These are phyloP conservation scores for Zaprionus tsacasi DNA, from an alignment of 1,140 invertebrate species.

Conservation along the genomic window DNA sequence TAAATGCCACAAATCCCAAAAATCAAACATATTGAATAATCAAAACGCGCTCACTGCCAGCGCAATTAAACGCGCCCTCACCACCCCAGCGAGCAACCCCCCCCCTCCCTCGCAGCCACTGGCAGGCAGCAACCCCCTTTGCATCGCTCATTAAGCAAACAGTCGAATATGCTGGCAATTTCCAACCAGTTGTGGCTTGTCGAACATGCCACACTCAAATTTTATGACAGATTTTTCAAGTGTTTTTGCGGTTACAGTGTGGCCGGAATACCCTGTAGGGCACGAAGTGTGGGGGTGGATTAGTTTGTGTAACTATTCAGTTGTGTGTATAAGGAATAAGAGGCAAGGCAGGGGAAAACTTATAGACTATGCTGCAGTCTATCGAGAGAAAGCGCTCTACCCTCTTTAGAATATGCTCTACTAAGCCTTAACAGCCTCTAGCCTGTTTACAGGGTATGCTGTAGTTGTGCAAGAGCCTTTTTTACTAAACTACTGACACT, in stretches of 20 bases:
- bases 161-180: conserved; percentile 79
- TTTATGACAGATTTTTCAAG: conserved; percentile 83
- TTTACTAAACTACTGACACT: background rate
- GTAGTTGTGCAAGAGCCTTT: background rate
- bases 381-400: too few relatives aligned
- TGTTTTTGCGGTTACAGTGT: conserved; percentile 52
- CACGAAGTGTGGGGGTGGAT: background rate
- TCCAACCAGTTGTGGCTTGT: conserved; percentile 61
- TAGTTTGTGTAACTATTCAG: background rate
- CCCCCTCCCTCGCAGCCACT: background rate
- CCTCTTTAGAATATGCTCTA: too few relatives aligned
- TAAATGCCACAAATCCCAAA: conserved; percentile 61
- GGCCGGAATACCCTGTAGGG: conserved; percentile 3
- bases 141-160: conserved; percentile 75
- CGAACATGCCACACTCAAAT: conserved; percentile 52
- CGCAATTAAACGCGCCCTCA: conserved; percentile 24
- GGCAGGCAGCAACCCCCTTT: conserved; percentile 15
- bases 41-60: conserved; percentile 43
- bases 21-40: conserved; percentile 84
- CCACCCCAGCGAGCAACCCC: conserved; percentile 11
- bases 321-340: background rate
- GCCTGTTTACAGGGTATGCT: background rate
- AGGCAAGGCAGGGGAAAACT: too few relatives aligned
- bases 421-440: background rate
- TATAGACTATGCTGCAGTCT: too few relatives aligned